These are phyloP conservation scores for Drosophila arizonae DNA, from an alignment of 1,140 invertebrate species.

Conservation along the genomic window DNA sequence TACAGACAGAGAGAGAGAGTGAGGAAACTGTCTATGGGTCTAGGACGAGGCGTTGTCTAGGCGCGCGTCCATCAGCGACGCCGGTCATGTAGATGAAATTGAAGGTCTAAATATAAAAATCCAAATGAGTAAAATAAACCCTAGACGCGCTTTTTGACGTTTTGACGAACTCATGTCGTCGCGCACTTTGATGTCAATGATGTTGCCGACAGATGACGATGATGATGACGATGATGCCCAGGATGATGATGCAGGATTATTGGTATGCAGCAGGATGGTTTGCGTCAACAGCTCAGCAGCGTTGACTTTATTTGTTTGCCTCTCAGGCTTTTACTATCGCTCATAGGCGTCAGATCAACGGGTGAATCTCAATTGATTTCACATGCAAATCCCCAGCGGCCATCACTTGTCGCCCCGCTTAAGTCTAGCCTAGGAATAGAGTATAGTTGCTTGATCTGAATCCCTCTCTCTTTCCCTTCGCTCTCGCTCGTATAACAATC, in stretches of 20 bases:
- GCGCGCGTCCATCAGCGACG: slow-evolving; percentile 40
- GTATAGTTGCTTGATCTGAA: slow-evolving; percentile 2
- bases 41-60: slow-evolving; percentile 23
- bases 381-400: slow-evolving; percentile 52
- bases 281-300: slow-evolving; percentile 22
- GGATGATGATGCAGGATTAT: slow-evolving; percentile 46
- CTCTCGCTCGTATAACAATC: slow-evolving; percentile 64
- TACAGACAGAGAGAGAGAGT: neutral
- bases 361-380: slow-evolving; percentile 57
- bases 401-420: slow-evolving; percentile 32
- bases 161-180: slow-evolving; percentile 76
- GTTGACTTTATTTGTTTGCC: slow-evolving; percentile 54
- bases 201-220: slow-evolving; percentile 26
- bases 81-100: slow-evolving; percentile 41
- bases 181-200: slow-evolving; percentile 57
- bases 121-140: slow-evolving; percentile 15
- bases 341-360: slow-evolving; percentile 27
- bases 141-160: slow-evolving; percentile 45
- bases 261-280: slow-evolving; percentile 37
- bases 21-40: neutral
- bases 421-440: slow-evolving; percentile 18
- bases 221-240: slow-evolving; percentile 39
- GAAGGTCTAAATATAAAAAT: slow-evolving; percentile 65
- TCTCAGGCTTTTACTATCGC: slow-evolving; percentile 35
- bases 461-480: neutral